These are phyloP conservation scores for Paramormyrops kingsleyae DNA, from an alignment of 2,113 vertebrate species.

Conservation along the genomic window DNA sequence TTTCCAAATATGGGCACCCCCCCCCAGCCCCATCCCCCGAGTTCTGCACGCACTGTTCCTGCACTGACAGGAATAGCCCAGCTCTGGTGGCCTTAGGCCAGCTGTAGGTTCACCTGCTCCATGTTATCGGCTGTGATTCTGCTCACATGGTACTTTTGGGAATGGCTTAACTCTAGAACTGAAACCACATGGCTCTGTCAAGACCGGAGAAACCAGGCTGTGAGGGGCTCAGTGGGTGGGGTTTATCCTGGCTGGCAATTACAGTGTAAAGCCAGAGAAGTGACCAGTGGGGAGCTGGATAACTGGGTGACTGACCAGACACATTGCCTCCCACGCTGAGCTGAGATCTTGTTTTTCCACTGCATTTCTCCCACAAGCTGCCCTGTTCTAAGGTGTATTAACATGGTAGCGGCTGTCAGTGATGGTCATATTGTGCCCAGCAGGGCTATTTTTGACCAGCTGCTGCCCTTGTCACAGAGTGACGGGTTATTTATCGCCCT, in stretches of 20 bases:
- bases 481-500: constrained; percentile 14
- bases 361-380: not conserved
- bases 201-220: not conserved
- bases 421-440: not conserved
- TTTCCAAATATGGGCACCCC: constrained; percentile 63
- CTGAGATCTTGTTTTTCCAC: not conserved
- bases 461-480: not conserved
- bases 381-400: not conserved
- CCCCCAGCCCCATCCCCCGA: not conserved
- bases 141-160: not conserved
- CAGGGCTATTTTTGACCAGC: not conserved
- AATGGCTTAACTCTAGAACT: not conserved
- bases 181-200: not conserved
- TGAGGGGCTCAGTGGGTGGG: not conserved
- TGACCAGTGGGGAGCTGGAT: not conserved
- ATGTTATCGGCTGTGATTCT: not conserved
- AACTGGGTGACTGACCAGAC: not conserved
- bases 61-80: constrained; percentile 55
- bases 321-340: not conserved
- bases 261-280: not conserved
- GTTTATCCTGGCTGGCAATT: not conserved
- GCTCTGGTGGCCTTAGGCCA: constrained; percentile 16
- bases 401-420: not conserved
- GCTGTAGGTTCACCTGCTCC: constrained; percentile 14
- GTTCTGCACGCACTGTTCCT: constrained; percentile 61